Conservation (phyloP, 1,140 invertebrate species). For the Radopholus similis region DNA sequence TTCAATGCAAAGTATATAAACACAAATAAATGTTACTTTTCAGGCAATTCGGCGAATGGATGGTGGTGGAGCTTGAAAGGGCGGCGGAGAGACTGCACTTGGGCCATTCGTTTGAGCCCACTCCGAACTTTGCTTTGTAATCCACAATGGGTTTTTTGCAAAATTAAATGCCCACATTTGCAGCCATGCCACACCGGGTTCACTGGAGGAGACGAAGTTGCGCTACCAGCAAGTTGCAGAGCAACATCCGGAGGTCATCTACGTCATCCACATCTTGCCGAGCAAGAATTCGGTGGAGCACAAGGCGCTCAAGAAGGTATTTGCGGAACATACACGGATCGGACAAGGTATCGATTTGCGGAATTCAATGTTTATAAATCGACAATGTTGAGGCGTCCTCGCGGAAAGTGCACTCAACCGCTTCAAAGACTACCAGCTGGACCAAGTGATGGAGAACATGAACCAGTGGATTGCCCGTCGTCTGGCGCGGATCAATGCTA, state of each 20-base stretch:
- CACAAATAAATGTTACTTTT: too few species aligned
- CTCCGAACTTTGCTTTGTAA: constrained; percentile 13
- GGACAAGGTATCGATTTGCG: constrained; percentile 11
- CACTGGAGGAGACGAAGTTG: not conserved
- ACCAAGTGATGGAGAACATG: constrained; percentile 21
- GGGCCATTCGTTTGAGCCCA: constrained; percentile 4
- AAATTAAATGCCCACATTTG: not conserved
- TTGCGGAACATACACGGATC: constrained; percentile 1
- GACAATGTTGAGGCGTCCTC: constrained; percentile 10
- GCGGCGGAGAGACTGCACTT: not conserved
- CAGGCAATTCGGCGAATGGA: constrained; percentile 21
- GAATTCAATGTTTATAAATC: not conserved
- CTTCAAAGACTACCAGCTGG: constrained; percentile 11
- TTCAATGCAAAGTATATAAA: not conserved
- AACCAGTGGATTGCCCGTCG: constrained; percentile 29
- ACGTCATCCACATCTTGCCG: constrained; percentile 27
- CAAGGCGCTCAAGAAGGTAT: constrained; percentile 21
- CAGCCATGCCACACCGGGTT: constrained; percentile 12
- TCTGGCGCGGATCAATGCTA: constrained; percentile 10
- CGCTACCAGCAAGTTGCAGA: constrained; percentile 7
- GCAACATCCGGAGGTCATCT: constrained; percentile 18
- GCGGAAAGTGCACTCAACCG: constrained; percentile 19
- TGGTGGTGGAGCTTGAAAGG: constrained; percentile 11
- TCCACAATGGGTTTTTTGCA: not conserved
- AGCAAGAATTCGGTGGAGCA: constrained; percentile 20